Evolutionary conservation across 2,888 invertebrate genomes (phyloP).

Genomic region (Nephrocerus scutellatus): DNA sequence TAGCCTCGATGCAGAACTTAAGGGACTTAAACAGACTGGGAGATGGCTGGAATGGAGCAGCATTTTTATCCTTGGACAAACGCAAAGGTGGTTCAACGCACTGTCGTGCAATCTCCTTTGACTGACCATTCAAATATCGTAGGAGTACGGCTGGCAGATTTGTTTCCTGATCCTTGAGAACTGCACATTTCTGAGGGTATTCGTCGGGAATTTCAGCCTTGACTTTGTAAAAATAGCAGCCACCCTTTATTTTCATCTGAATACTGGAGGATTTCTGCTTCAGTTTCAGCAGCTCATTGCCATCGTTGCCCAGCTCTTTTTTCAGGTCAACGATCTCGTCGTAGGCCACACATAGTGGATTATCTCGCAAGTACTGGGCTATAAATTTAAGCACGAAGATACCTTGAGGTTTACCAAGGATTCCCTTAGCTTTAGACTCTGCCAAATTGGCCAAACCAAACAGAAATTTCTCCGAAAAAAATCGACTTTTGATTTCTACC

Average conservation of each 20-base stretch:
- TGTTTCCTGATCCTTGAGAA: conserved; percentile 53
- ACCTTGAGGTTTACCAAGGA: conserved; percentile 55
- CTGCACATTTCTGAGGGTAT: conserved; percentile 53
- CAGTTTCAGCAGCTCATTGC: conserved; percentile 56
- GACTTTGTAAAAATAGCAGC: conserved; percentile 56
- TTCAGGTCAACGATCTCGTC: conserved; percentile 62
- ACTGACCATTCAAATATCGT: conserved; percentile 59
- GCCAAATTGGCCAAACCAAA: conserved; percentile 56
- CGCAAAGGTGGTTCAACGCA: conserved; percentile 63
- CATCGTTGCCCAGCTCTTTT: conserved; percentile 45
- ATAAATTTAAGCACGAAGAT: conserved; percentile 56
- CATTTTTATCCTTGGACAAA: conserved; percentile 42
- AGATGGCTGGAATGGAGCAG: conserved; percentile 55
- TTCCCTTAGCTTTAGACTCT: conserved; percentile 55
- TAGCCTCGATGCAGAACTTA: conserved; percentile 56
- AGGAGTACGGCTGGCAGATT: conserved; percentile 59
- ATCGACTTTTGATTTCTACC: conserved; percentile 64
- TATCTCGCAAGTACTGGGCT: conserved; percentile 59
- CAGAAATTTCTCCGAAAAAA: conserved; percentile 57
- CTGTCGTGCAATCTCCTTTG: conserved; percentile 59
- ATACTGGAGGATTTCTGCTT: conserved; percentile 61
- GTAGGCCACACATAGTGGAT: conserved; percentile 64
- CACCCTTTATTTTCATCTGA: conserved; percentile 52
- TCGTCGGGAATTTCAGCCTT: conserved; percentile 56
- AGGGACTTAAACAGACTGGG: conserved; percentile 57